Base-by-base conservation (phyloP, 1,140 invertebrate species). In the Drosophila pruinosa region DNA sequence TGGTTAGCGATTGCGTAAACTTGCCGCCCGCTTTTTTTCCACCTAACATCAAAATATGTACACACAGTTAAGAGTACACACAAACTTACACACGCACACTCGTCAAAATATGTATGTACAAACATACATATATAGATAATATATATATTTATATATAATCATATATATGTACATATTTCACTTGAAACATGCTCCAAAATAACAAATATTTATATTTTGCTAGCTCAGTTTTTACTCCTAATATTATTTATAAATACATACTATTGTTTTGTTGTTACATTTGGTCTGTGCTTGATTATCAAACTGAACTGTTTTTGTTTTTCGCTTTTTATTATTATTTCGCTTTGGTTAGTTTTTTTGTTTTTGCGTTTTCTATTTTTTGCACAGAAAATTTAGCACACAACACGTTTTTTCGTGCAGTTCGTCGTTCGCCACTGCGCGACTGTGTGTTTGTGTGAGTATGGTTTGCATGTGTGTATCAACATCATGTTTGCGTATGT, bases 41-140 rank as follows among this genome's bases (percentile, higher is more conserved):
- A 88, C 67, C 82, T 88, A 88, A 88, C 82, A 86, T 76, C 69
- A 85, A 85, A 88, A 86, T 88, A 80, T 88, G 70, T 81, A 85
- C 81, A 86, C 69, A 86, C 74, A 88, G 72, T 80, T 77, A 72
- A 83, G 81, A 39, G 68, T 63, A 73, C 71, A 58, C 64, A 71
- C 62, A 61, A 26, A 54, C 72, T 76, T 6, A 62, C 17, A 36
- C 31, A 31, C 19, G 26, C 38, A 41, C 2, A 48, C 12, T 12
- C 5, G 45, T 26, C 12, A 45, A 61, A 15, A 50, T 19, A 31
- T 36, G 50, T 24, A 50, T 41, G 22, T 36, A 57, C 19, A 8
- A 43, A 21, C 7, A 31, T 63, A 63, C 39, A 73, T 58, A 50
- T 41, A n/a, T n/a, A n/a, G n/a, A n/a, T n/a, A n/a, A n/a, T n/a